Evolutionary conservation across 2,797 vertebrate species (phyloP).

Genomic region (Coccyzus lansbergi): DNA sequence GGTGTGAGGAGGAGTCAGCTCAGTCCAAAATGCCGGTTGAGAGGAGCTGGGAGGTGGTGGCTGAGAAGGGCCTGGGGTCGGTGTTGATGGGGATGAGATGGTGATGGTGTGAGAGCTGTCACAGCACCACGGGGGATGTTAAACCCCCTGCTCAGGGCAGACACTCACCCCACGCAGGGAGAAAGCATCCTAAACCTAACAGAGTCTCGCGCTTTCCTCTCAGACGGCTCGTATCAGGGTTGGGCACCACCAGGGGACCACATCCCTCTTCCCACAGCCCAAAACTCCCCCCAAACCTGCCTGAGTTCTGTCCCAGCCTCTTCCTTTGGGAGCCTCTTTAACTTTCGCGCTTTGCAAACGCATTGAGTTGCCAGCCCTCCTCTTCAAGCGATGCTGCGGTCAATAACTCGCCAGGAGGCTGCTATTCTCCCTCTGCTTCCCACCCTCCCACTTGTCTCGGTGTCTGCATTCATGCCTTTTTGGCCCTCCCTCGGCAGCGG

Average conservation of each 20-base stretch:
- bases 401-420: conserved; percentile 47
- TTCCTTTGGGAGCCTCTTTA: neutral
- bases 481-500: conserved; percentile 50
- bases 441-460: conserved; percentile 54
- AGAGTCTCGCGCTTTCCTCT: neutral
- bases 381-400: neutral
- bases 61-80: neutral
- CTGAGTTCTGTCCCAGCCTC: neutral
- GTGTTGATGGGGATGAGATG: neutral
- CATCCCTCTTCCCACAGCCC: neutral
- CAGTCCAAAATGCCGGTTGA: neutral
- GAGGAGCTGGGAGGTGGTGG: neutral
- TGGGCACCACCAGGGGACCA: neutral
- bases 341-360: neutral
- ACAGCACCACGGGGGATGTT: neutral
- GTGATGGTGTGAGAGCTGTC: neutral
- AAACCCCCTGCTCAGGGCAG: neutral
- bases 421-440: conserved; percentile 30
- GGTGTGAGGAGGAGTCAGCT: neutral
- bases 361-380: neutral
- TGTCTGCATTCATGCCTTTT: conserved; percentile 37
- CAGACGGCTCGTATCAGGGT: accelerated
- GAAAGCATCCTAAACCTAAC: accelerated
- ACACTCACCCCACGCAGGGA: accelerated
- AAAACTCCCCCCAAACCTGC: neutral